These are phyloP conservation scores for Limulus polyphemus DNA, from an alignment of 2,888 invertebrate genomes.

Conservation along the genomic window DNA sequence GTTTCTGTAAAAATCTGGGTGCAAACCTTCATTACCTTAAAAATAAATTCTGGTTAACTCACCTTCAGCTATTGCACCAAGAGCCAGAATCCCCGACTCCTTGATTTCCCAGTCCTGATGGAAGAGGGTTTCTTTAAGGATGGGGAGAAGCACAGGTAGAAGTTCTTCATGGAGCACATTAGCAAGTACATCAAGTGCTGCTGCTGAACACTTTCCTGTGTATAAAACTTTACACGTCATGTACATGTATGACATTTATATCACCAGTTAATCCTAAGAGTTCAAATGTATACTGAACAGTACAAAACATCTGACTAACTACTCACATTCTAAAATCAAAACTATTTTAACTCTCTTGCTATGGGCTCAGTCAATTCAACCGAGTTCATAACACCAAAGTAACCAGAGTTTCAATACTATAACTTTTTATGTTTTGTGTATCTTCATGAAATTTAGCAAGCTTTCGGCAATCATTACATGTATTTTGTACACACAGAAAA, in stretches of 20 bases:
- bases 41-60: neutral
- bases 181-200: conserved; percentile 90
- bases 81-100: conserved; percentile 80
- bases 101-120: conserved; percentile 94
- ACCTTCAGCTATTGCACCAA: conserved; percentile 73
- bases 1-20: too few relatives aligned
- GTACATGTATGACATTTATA: neutral
- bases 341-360: neutral
- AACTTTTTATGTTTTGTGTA: too few relatives aligned
- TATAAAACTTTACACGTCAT: neutral
- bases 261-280: neutral
- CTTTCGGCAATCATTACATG: too few relatives aligned
- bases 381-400: too few relatives aligned
- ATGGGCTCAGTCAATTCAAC: too few relatives aligned
- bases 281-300: conserved; percentile 1
- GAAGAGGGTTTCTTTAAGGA: conserved; percentile 90
- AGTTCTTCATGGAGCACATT: conserved; percentile 93
- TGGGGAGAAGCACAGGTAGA: conserved; percentile 83
- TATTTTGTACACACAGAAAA: too few relatives aligned
- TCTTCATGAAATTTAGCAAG: too few relatives aligned
- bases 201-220: conserved; percentile 88
- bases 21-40: too few relatives aligned
- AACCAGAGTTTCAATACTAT: too few relatives aligned
- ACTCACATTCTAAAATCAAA: neutral
- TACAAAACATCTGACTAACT: neutral